Evolutionary conservation across 2,888 invertebrate species (phyloP), one percentile per base, ranked within the genome.

Genomic region (Thecocarcelia acutangulata): DNA sequence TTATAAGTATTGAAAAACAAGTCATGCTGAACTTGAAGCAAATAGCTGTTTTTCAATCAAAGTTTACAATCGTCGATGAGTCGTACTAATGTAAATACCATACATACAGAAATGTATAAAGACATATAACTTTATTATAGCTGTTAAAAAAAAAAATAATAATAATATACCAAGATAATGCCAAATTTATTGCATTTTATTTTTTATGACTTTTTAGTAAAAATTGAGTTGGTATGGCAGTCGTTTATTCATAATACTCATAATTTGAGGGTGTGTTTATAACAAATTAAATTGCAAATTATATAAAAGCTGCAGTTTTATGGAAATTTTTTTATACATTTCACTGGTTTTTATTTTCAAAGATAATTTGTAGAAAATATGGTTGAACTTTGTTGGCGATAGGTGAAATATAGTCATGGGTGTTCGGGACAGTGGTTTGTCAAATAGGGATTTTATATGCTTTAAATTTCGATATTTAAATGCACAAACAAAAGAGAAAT

Each of bases 171-270:
- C 76, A 52, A 81, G 83, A 84, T 84, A 83, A 84, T 82, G 79
- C 74, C 74, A 82, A 81, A 80, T 84, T 84, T 84, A 83, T 83
- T 80, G 76, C 79, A 77, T 83, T 81, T 69, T 66, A 56, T 44
- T 74, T 68, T 77, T 81, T 76, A 81, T 56, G 72, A 68, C 68
- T 56, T 73, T 24, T 33, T 46, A 37, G 28, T 46, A 37, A 59
- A 50, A 69, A 5, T 61, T 44, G 15, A 24, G 46, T 68, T 44
- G 3, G 24, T 24, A 24, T 24, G 3, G 24, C 24, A 24, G 24
- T 24, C 24, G 24, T 24, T 24, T 24, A 24, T 24, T 24, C 24
- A 24, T 21, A 33, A 9, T 2, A 24, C 4, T 28, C 28, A 19
- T 19, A 46, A 15, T 59, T 56, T 56, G 19, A 8, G 63, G 42